phyloP scores from a whole-genome alignment of 2,888 invertebrate genomes.

The Tetrapedia diversipes region DNA sequence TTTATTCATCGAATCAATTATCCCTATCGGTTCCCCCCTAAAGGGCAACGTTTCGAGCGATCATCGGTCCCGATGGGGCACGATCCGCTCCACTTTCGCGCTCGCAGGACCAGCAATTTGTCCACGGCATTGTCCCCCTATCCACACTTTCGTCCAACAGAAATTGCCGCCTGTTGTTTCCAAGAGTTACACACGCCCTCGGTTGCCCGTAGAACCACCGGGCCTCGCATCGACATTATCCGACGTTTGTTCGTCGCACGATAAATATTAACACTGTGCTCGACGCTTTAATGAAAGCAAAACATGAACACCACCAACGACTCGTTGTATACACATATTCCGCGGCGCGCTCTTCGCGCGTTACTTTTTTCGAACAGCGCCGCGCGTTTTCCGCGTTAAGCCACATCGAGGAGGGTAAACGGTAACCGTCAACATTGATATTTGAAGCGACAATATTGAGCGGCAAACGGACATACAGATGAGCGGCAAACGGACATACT shows the following conservation, averaged over 20 bases:
- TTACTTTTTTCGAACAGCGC: too few species aligned
- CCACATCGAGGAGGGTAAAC: too few species aligned
- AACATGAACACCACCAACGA: conserved; percentile 18
- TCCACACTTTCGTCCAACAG: conserved; percentile 12
- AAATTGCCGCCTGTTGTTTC: conserved; percentile 20
- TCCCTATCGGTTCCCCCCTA: too few species aligned
- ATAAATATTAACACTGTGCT: conserved; percentile 65
- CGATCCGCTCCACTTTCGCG: too few species aligned
- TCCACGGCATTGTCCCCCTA: conserved; percentile 8
- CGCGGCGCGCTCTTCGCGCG: background rate
- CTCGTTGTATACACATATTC: conserved; percentile 9
- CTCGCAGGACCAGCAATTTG: background rate
- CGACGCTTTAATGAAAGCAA: conserved; percentile 59
- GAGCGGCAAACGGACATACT: too few species aligned
- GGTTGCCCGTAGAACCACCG: too few species aligned
- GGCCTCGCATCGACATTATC: conserved; percentile 24
- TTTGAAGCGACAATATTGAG: too few species aligned
- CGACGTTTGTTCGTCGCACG: conserved; percentile 37
- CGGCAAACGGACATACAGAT: too few species aligned
- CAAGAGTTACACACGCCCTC: conserved; percentile 1
- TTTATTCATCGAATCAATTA: background rate
- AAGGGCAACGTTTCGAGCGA: too few species aligned
- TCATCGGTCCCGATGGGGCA: too few species aligned
- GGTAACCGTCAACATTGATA: too few species aligned
- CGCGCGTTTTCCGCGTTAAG: background rate